phyloP scores from a whole-genome alignment of 2,113 vertebrate genomes.

The Centropus bengalensis region DNA sequence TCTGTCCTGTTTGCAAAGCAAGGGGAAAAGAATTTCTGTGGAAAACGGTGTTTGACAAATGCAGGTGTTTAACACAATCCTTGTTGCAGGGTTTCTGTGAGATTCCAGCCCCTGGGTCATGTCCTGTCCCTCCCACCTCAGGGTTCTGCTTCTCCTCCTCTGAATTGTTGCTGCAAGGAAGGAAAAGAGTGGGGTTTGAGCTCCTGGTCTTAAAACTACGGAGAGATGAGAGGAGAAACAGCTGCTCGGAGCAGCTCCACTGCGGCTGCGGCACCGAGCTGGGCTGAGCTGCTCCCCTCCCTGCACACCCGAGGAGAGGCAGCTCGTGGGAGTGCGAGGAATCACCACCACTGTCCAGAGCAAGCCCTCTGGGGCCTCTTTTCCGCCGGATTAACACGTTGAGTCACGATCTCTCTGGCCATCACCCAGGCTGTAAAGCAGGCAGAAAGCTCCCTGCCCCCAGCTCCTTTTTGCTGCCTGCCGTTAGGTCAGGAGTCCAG shows the following conservation, averaged over 20 bases:
- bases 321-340: not conserved
- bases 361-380: not conserved
- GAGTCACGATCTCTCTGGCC: not conserved
- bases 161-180: not conserved
- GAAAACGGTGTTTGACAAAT: not conserved
- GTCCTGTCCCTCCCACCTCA: not conserved
- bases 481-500: not conserved
- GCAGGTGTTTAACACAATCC: too few relatives aligned
- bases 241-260: not conserved
- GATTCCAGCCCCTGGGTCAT: not conserved
- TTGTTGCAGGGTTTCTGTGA: not conserved
- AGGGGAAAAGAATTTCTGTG: not conserved
- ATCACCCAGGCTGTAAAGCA: not conserved
- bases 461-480: not conserved
- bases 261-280: not conserved
- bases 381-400: not conserved
- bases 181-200: not conserved
- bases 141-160: not conserved
- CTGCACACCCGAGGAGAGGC: not conserved
- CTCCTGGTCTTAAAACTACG: accelerated
- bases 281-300: not conserved
- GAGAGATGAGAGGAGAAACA: not conserved
- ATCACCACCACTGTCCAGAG: not conserved
- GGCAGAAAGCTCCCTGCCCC: not conserved
- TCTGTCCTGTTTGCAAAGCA: not conserved